phyloP scores from a whole-genome alignment of 2,113 vertebrate genomes.

The Antigone vipio region DNA sequence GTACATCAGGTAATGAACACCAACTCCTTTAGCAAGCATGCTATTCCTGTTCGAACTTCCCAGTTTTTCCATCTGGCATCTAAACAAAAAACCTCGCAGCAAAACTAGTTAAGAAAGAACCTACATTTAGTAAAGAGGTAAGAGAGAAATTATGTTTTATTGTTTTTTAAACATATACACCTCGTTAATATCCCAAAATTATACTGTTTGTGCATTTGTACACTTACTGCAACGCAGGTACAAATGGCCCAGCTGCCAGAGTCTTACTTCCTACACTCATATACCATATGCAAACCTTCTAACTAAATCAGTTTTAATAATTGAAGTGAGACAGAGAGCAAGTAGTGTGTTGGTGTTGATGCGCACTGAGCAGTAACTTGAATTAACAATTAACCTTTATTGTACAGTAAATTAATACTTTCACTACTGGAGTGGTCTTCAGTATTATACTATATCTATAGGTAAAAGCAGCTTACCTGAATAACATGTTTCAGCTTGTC shows the following conservation, averaged over 20 bases:
- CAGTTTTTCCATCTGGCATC: background rate
- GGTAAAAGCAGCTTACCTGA: slow-evolving; percentile 79
- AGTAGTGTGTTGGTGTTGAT: background rate
- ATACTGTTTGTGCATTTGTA: background rate
- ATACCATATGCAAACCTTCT: background rate
- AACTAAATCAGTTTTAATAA: background rate
- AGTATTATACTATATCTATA: background rate
- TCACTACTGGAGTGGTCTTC: background rate
- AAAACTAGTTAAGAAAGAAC: background rate
- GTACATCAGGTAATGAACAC: background rate
- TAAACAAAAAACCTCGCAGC: background rate
- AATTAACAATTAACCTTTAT: background rate
- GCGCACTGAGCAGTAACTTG: background rate
- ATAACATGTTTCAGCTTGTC: slow-evolving; percentile 92
- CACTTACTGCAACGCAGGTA: background rate
- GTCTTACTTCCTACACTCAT: background rate
- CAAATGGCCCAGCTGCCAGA: background rate
- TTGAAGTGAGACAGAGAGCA: background rate
- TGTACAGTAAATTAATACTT: background rate
- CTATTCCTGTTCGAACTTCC: background rate
- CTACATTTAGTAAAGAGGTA: background rate
- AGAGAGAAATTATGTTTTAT: background rate
- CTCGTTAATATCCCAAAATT: background rate
- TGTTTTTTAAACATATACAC: background rate
- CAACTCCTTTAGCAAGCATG: background rate